Evolutionary conservation across 2,113 vertebrate genomes (phyloP).

Genomic region (Camelus dromedarius): DNA sequence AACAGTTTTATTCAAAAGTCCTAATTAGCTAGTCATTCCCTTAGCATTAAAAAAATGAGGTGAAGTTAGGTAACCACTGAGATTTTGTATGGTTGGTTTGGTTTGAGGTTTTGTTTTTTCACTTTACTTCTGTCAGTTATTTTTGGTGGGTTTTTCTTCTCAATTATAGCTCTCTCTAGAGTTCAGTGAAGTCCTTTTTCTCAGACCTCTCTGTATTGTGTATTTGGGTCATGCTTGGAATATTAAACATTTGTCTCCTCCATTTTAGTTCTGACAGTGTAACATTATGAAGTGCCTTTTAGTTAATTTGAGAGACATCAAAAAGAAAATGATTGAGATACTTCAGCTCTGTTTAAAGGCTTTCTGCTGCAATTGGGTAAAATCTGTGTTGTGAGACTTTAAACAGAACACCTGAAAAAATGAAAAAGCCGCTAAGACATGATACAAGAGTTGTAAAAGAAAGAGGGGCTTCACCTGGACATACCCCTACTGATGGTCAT

Average conservation of each 20-base stretch:
- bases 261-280: slow-evolving; percentile 56
- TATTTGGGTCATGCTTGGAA: not conserved
- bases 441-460: not conserved
- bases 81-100: slow-evolving; percentile 38
- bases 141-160: slow-evolving; percentile 34
- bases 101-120: not conserved
- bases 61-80: slow-evolving; percentile 46
- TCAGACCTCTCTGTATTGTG: not conserved
- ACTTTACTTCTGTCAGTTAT: slow-evolving; percentile 48
- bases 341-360: not conserved
- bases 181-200: slow-evolving; percentile 51
- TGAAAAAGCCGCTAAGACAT: not conserved
- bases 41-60: slow-evolving; percentile 60
- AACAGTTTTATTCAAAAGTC: slow-evolving; percentile 71
- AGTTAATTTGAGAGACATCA: slow-evolving; percentile 36
- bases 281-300: slow-evolving; percentile 59
- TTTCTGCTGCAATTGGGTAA: not conserved
- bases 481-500: not conserved
- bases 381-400: not conserved
- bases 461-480: not conserved
- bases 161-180: slow-evolving; percentile 34
- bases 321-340: slow-evolving; percentile 55
- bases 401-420: slow-evolving; percentile 23
- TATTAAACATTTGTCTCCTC: slow-evolving; percentile 66
- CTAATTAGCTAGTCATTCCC: slow-evolving; percentile 60